Base-by-base conservation (phyloP, 2,888 invertebrate genomes). In the Napeogenes inachia region DNA sequence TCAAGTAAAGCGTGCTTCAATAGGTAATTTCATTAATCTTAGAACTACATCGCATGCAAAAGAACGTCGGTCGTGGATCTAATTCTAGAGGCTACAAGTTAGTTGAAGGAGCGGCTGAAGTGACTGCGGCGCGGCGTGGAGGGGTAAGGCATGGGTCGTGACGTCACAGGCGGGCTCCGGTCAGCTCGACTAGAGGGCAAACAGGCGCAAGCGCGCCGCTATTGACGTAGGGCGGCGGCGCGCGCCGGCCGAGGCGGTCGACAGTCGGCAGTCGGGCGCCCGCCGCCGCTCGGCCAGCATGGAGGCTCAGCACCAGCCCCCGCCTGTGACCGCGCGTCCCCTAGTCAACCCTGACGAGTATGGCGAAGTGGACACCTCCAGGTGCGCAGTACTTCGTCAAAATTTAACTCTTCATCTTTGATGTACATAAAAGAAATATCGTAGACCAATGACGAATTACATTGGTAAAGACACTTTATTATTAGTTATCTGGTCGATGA, bases 351-450 rank as follows among this genome's bases (percentile, higher is more conserved):
- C 97, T 12, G 94, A 95, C 71, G 97, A 96, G 71, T 90, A 92
- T 73, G 97, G 97, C 68, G 96, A 96, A 85, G 97, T 97, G 69
- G 97, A 97, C 89, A 95, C 96, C 61, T 91, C 90, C 78, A 89
- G 94, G 94, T 94, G 91, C 90, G 91, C 50, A 35, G 4, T 35
- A 56, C 45, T 13, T 13, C 45, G 5, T 21, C 42, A n/a, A 42
- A 54, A 33, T 47, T 13, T 42, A 30, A 42, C 42, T 32, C n/a
- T n/a, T n/a, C n/a, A n/a, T 10, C 8, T 30, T 13, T n/a, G 13
- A 6, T 10, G 4, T 4, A 21, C 13, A 33, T 30, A 46, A 35
- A 35, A 46, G 10, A 35, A 33, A 12, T 3, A 13, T 13, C 3
- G 4, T 60, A n/a, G 33, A 33, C 54, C 10, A 4, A n/a, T 46